Evolutionary conservation across 2,113 vertebrate species (phyloP).

Genomic region (Eudyptes chrysolophus): DNA sequence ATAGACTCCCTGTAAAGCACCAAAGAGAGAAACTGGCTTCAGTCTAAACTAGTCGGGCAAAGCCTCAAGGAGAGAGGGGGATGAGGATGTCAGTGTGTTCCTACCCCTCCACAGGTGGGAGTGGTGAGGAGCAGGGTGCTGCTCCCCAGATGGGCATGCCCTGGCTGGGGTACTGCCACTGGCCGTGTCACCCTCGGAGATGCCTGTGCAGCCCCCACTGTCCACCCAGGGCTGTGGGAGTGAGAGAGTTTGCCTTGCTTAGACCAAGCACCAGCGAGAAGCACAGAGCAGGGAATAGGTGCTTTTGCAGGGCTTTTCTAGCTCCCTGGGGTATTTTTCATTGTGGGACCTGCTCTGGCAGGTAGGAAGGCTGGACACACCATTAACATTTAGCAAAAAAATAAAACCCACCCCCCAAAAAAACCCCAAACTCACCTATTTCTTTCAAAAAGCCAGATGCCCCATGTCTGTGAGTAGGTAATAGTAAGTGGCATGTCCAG

Average conservation of each 20-base stretch:
- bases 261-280: too few species aligned
- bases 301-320: background rate
- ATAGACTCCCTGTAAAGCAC: background rate
- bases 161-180: background rate
- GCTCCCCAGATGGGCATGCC: background rate
- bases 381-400: too few species aligned
- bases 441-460: background rate
- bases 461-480: background rate
- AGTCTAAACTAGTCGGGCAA: background rate
- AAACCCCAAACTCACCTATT: background rate
- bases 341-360: background rate
- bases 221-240: background rate
- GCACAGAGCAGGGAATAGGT: background rate
- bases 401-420: rapidly evolving
- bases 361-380: background rate
- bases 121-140: background rate
- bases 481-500: rapidly evolving
- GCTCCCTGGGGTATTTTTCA: background rate
- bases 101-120: background rate
- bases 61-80: background rate
- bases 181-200: rapidly evolving
- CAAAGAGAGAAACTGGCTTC: too few species aligned
- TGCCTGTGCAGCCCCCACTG: background rate
- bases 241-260: background rate
- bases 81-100: background rate